Conservation (phyloP, 1,140 invertebrate species). For the Zaprionus africanus region DNA sequence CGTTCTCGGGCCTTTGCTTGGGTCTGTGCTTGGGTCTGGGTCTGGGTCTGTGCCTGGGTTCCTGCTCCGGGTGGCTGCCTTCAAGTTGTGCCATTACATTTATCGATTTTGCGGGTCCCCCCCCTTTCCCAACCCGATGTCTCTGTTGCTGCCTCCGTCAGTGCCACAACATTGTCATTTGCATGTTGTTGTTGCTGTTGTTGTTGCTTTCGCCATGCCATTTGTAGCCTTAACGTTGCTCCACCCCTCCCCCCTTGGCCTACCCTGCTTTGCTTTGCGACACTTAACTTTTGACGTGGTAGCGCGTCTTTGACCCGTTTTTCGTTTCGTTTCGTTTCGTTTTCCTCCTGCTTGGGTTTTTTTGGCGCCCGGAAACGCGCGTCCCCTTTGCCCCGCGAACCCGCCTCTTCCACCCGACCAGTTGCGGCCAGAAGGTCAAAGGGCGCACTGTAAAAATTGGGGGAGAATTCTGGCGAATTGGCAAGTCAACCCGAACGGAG, state of each 20-base stretch:
- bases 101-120: conserved; percentile 61
- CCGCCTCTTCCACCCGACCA: too few species aligned
- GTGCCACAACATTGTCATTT: conserved; percentile 36
- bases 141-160: background rate
- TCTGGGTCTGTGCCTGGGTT: conserved; percentile 3
- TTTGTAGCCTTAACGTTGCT: conserved; percentile 48
- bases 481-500: conserved; percentile 25
- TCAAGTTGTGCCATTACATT: conserved; percentile 71
- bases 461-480: conserved; percentile 7
- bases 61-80: conserved; percentile 36
- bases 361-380: conserved; percentile 64
- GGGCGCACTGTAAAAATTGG: conserved; percentile 11
- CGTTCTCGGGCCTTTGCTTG: background rate
- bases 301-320: conserved; percentile 73
- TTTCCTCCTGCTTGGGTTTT: conserved; percentile 25
- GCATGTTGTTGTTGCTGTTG: conserved; percentile 40
- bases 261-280: conserved; percentile 67
- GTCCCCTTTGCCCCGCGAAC: conserved; percentile 16
- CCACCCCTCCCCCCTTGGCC: background rate
- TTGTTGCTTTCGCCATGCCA: conserved; percentile 32
- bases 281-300: conserved; percentile 74
- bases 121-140: background rate
- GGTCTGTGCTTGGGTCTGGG: background rate
- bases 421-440: conserved; percentile 38
- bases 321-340: conserved; percentile 27